Evolutionary conservation across 2,113 vertebrate genomes (phyloP), one percentile per base, ranked within the genome.

Genomic region (Archilochus colubris): DNA sequence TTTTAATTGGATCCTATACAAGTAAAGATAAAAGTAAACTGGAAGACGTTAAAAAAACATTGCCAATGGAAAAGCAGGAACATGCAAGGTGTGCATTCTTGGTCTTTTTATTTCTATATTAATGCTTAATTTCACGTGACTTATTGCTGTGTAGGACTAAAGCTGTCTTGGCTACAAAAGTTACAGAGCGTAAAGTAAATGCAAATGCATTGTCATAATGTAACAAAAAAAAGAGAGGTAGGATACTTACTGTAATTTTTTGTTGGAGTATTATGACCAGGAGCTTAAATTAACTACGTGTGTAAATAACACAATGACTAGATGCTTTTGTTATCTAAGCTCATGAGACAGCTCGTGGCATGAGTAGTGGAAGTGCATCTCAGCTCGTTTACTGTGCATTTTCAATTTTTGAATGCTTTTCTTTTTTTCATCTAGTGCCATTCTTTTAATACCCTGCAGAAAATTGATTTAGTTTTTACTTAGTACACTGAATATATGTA

Each of bases 1-100:
- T 99, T 88, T 97, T 99, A 27, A 70, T 98, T 9, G 98, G 98
- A 30, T 94, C 97, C 4, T 99, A 98, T 92, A 98, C 75, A 63
- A 97, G 93, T 77, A 98, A 97, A 97, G 98, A 98, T 75, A 91
- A 94, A 48, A 97, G 97, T 94, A 97, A 97, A 96, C 98, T 96
- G 98, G 98, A 98, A 77, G 97, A 97, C 59, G 93, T 96, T 86
- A 97, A 98, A 86, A 98, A 95, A 33, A 96, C 97, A 17, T 85
- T 94, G 74, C 96, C 86, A 78, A 87, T 64, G 95, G 94, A 95
- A 82, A 94, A 88, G 61, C 94, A 86, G 96, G 96, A 97, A 36
- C 76, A 31, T 57, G 92, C 96, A 94, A 98, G 98, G 98, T 98
- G 97, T 97, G 98, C 96, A 55, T 62, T 82, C 16, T 13, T 69